Evolutionary conservation across 1,140 invertebrate species (phyloP).

Genomic region (Macrocentrus cingulum): DNA sequence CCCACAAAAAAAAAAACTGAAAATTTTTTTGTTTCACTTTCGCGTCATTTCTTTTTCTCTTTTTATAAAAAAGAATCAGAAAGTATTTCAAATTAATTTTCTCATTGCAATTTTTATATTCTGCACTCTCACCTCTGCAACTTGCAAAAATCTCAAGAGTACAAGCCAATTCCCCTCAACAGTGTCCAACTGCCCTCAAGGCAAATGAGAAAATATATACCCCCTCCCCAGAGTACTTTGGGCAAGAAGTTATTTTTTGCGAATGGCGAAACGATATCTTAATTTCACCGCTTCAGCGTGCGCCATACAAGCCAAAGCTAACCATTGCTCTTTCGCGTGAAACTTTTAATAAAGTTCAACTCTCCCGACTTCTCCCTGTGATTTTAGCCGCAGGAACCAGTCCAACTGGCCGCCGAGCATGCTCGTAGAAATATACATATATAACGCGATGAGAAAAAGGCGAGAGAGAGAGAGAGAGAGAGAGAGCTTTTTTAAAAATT

Average conservation of each 20-base stretch:
- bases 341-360: slow-evolving; percentile 52
- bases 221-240: slow-evolving; percentile 20
- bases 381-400: background rate
- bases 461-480: no score
- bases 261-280: slow-evolving; percentile 47
- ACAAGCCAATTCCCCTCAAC: background rate
- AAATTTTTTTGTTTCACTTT: no score
- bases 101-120: no score
- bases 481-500: slow-evolving; percentile 39
- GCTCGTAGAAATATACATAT: no score
- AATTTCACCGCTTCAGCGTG: slow-evolving; percentile 41
- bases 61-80: no score
- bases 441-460: no score
- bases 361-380: background rate
- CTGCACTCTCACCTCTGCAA: no score
- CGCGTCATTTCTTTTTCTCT: no score
- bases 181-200: slow-evolving; percentile 1
- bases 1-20: no score
- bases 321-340: slow-evolving; percentile 16
- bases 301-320: slow-evolving; percentile 3
- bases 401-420: no score
- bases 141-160: no score
- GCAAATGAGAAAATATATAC: slow-evolving; percentile 26
- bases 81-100: no score
- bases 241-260: slow-evolving; percentile 42